Conservation (phyloP, 2,797 vertebrate genomes). For the Phoebastria nigripes region DNA sequence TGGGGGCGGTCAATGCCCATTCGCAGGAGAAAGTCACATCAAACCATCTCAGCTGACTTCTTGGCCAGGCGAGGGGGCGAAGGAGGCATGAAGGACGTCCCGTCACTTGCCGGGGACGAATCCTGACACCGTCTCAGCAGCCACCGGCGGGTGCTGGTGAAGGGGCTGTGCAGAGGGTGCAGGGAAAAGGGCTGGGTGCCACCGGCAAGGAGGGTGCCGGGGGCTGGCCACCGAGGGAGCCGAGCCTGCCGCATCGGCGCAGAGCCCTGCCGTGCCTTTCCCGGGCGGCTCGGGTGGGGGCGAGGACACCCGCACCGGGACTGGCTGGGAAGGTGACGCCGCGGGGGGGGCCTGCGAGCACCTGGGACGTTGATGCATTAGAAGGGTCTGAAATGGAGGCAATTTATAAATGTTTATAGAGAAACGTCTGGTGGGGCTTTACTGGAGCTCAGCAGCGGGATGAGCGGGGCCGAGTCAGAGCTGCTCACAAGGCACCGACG, state of each 20-base stretch:
- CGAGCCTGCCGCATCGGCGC: background rate
- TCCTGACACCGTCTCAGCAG: background rate
- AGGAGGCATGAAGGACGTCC: background rate
- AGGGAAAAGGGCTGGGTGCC: background rate
- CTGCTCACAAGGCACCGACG: too few relatives aligned
- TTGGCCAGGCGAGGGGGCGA: background rate
- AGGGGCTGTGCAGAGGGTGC: background rate
- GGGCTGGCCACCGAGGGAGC: background rate
- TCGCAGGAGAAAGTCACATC: background rate
- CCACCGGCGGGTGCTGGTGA: background rate
- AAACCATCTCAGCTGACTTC: background rate
- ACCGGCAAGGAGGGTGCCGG: background rate
- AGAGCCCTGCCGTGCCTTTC: background rate
- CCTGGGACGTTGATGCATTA: background rate
- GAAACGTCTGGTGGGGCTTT: background rate
- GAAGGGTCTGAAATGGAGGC: background rate
- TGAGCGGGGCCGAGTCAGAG: background rate
- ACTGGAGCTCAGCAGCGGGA: background rate
- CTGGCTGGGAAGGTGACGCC: background rate
- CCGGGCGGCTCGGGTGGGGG: background rate
- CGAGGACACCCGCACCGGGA: background rate
- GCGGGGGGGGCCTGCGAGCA: background rate
- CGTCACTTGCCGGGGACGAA: rapidly evolving
- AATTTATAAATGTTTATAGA: background rate
- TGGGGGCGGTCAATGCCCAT: background rate